phyloP scores from a whole-genome alignment of 1,140 invertebrate genomes.

The Oryctes rhinoceros region DNA sequence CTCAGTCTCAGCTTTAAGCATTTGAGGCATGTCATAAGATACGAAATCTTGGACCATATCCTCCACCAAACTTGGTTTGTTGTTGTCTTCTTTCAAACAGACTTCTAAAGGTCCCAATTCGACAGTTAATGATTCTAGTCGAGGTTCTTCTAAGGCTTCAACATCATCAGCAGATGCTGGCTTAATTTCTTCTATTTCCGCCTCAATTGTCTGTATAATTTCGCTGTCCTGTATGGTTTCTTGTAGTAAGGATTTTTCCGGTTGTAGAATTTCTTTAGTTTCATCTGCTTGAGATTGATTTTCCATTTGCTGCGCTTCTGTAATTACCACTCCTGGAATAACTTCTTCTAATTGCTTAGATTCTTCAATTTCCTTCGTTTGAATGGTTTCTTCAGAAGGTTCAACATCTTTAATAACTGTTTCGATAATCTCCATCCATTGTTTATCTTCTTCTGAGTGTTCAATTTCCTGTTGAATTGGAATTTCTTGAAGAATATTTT shows the following conservation, averaged over 20 bases:
- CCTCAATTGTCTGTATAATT: neutral
- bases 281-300: too few relatives aligned
- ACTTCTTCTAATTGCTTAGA: too few relatives aligned
- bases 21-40: conserved; percentile 30
- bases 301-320: too few relatives aligned
- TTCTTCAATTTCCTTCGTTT: neutral
- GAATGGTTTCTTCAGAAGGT: neutral
- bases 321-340: too few relatives aligned
- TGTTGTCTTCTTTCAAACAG: neutral
- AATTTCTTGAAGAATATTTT: too few relatives aligned
- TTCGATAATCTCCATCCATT: neutral
- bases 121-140: neutral
- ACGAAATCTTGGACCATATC: conserved; percentile 4
- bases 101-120: neutral
- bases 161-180: neutral
- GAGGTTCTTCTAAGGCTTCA: neutral
- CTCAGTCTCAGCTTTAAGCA: conserved; percentile 40
- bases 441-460: neutral
- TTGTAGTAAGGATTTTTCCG: neutral
- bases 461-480: too few relatives aligned
- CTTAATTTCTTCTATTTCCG: neutral
- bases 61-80: neutral
- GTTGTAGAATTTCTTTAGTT: neutral
- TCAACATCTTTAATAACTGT: conserved; percentile 1
- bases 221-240: neutral